These are phyloP conservation scores for Archaeoteleia sp. DNA, from an alignment of 2,888 invertebrate genomes.

Conservation along the genomic window DNA sequence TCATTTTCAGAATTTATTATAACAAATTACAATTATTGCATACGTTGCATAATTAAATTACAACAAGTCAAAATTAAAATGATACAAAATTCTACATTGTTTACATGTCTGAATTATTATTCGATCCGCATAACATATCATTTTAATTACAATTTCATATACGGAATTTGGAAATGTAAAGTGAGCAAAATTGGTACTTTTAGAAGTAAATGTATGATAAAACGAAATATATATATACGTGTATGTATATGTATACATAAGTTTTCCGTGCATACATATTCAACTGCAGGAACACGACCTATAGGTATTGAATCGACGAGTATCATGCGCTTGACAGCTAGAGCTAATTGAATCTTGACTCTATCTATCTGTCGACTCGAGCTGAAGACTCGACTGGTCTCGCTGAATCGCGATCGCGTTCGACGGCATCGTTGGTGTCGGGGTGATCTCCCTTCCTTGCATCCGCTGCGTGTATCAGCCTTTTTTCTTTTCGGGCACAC, in stretches of 20 bases:
- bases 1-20: too few species aligned
- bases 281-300: conserved; percentile 46
- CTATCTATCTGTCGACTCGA: conserved; percentile 71
- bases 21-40: too few species aligned
- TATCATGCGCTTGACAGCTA: conserved; percentile 73
- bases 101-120: too few species aligned
- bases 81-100: too few species aligned
- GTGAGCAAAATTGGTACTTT: conserved; percentile 14
- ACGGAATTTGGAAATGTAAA: too few species aligned
- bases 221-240: conserved; percentile 29
- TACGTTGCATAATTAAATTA: too few species aligned
- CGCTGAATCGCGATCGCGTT: conserved; percentile 62
- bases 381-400: conserved; percentile 64
- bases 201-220: conserved; percentile 23
- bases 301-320: conserved; percentile 71
- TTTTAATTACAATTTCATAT: too few species aligned
- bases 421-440: conserved; percentile 59
- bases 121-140: too few species aligned
- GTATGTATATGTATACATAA: conserved; percentile 45
- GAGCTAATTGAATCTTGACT: conserved; percentile 74
- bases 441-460: conserved; percentile 54
- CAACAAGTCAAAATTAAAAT: too few species aligned
- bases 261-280: conserved; percentile 52
- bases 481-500: conserved; percentile 18
- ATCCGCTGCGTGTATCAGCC: conserved; percentile 48